phyloP scores from a whole-genome alignment of 1,140 invertebrate species.

The Sitobion miscanthi region DNA sequence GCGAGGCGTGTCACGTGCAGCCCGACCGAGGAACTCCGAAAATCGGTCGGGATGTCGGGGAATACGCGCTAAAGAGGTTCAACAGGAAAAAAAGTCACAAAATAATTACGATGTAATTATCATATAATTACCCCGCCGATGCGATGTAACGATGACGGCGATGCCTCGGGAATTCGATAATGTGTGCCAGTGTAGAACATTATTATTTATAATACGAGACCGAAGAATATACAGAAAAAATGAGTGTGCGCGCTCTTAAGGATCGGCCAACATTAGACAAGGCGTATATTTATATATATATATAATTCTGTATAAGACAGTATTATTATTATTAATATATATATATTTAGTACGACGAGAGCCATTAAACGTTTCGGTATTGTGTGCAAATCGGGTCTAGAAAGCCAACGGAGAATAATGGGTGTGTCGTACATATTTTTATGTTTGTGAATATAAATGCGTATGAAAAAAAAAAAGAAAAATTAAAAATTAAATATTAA shows the following conservation, averaged over 20 bases:
- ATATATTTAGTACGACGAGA: slow-evolving; percentile 23
- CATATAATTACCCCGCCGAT: not conserved
- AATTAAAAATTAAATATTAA: slow-evolving; percentile 49
- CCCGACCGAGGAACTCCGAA: not conserved
- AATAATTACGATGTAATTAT: slow-evolving; percentile 19
- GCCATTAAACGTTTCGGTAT: slow-evolving; percentile 53
- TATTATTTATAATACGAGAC: not conserved
- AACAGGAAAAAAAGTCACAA: not conserved
- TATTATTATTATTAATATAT: slow-evolving; percentile 6
- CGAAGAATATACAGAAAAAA: not conserved
- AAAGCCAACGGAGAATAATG: slow-evolving; percentile 52
- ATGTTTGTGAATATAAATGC: slow-evolving; percentile 43
- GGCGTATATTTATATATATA: slow-evolving; percentile 24
- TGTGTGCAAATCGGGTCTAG: slow-evolving; percentile 56
- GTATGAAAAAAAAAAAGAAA: slow-evolving; percentile 10
- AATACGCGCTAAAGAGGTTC: not conserved
- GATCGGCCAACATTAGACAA: slow-evolving; percentile 51
- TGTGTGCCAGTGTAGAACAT: not conserved
- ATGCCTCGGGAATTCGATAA: slow-evolving; percentile 48
- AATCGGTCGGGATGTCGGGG: slow-evolving; percentile 1
- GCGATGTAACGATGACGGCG: not conserved
- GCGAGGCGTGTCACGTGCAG: not conserved
- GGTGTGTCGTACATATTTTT: slow-evolving; percentile 52
- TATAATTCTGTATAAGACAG: slow-evolving; percentile 8
- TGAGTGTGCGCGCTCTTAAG: slow-evolving; percentile 22